Base-by-base conservation (phyloP, 2,888 invertebrate species). In the Acrobasis repandana region DNA sequence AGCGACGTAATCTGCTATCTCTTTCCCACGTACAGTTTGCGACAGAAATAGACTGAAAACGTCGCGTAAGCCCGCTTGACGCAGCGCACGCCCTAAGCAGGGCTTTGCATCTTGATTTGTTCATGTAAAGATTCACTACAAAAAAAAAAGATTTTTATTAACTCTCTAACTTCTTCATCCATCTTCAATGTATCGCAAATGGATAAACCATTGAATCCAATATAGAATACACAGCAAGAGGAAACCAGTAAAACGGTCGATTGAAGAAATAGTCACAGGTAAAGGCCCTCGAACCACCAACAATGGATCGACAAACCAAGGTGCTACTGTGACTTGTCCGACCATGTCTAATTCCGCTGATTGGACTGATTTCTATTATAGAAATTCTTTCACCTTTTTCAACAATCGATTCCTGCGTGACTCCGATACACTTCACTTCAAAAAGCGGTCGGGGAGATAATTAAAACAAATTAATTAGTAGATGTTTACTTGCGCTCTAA, bases 351-450 rank as follows among this genome's bases (percentile, higher is more conserved):
- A 90, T 88, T 70, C 65, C 61, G 77, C 71, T 85, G 89, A 90
- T 89, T 85, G 88, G 83, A 87, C 86, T 89, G 85, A 86, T 84
- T 88, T 85, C 85, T 82, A 85, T 87, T 84, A 84, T 74, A 80
- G 72, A 79, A 75, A 75, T 73, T 76, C 72, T 76, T 77, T 74
- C 71, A 67, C 66, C 67, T 79, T 79, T 85, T 85, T 77, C 68
- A 72, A 70, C 70, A 79, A 77, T 78, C 81, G 77, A 84, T 79
- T 82, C 77, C 78, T 83, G 79, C 83, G 82, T 84, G 85, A 83
- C 79, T 82, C 64, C 71, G 78, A 78, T 77, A 82, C 80, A 81
- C 75, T 81, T 75, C 72, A 72, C 69, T 80, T 78, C 74, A 73
- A 79, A 71, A 67, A 61, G 59, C 36, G 43, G 43, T 43, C 16